Conservation (phyloP, 2,797 vertebrate genomes). For the Ptychadena robeensis region DNA sequence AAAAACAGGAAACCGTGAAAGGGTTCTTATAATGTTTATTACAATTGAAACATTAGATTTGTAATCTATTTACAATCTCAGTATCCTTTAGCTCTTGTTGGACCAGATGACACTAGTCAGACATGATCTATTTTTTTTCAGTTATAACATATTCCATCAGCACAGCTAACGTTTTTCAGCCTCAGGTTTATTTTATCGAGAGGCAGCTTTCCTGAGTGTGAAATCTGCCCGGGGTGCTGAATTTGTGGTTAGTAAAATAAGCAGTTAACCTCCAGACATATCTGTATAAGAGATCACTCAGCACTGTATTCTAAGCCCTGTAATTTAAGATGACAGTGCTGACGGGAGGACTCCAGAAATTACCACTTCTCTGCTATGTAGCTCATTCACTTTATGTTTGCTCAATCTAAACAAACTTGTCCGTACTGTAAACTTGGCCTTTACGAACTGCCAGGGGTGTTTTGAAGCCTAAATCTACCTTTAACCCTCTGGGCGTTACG, state of each 20-base stretch:
- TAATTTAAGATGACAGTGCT: slow-evolving; percentile 36
- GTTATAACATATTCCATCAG: neutral
- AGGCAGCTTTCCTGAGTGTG: neutral
- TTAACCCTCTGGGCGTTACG: no score
- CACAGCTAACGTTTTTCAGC: neutral
- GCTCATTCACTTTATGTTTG: neutral
- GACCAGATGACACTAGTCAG: neutral
- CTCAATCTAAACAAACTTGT: neutral
- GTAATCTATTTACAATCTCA: no score
- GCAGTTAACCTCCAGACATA: slow-evolving; percentile 46
- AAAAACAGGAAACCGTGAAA: no score
- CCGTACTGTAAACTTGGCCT: neutral
- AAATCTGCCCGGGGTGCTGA: slow-evolving; percentile 6
- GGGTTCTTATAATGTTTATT: no score
- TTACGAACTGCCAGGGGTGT: neutral
- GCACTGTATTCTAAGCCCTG: slow-evolving; percentile 18
- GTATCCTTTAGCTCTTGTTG: neutral
- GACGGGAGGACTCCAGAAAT: neutral
- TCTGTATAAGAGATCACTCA: slow-evolving; percentile 25
- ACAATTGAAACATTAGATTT: no score
- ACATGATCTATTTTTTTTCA: neutral
- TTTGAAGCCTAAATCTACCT: neutral
- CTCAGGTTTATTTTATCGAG: neutral
- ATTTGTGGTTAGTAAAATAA: slow-evolving; percentile 47
- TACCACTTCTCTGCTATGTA: slow-evolving; percentile 13